Evolutionary conservation across 2,888 invertebrate genomes (phyloP).

Genomic region (Ophion obscuratus): DNA sequence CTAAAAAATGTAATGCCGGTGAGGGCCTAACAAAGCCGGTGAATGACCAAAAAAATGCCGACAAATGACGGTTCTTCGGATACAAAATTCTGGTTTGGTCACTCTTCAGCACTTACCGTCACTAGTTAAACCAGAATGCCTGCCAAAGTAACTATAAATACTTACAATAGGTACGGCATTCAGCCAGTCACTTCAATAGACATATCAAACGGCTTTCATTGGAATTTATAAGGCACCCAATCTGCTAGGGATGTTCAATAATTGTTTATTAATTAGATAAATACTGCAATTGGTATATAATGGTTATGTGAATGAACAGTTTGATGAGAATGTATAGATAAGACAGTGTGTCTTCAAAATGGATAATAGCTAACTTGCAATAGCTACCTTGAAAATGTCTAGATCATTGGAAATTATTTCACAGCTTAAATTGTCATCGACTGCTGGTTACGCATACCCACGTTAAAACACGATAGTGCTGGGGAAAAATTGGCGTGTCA

Average conservation of each 20-base stretch:
- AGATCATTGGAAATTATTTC: conserved; percentile 25
- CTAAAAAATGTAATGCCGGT: conserved; percentile 18
- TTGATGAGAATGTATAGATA: conserved; percentile 1
- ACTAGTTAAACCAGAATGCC: conserved; percentile 27
- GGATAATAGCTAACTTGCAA: conserved; percentile 51
- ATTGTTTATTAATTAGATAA: conserved; percentile 41
- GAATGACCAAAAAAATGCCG: conserved; percentile 15
- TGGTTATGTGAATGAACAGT: conserved; percentile 11
- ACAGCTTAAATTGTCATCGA: conserved; percentile 24
- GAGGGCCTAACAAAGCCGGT: conserved; percentile 19
- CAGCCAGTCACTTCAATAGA: conserved; percentile 20
- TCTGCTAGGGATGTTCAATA: conserved; percentile 25
- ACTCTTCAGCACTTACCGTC: too few species aligned
- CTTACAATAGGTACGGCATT: conserved; percentile 7
- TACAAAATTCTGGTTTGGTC: too few species aligned
- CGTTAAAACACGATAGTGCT: conserved; percentile 26
- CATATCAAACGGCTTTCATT: conserved; percentile 17
- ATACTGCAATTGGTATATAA: conserved; percentile 33
- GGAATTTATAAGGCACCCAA: conserved; percentile 27
- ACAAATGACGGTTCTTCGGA: conserved; percentile 7
- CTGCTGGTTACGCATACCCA: background rate
- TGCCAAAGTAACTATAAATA: conserved; percentile 14
- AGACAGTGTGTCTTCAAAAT: background rate
- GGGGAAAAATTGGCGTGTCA: conserved; percentile 67
- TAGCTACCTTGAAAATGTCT: conserved; percentile 38